A percentile compares a stretch with the other conserved stretches of the same genome.
phyloP scores from a whole-genome alignment of 2,113 vertebrate genomes.

The Cromileptes altivelis region DNA sequence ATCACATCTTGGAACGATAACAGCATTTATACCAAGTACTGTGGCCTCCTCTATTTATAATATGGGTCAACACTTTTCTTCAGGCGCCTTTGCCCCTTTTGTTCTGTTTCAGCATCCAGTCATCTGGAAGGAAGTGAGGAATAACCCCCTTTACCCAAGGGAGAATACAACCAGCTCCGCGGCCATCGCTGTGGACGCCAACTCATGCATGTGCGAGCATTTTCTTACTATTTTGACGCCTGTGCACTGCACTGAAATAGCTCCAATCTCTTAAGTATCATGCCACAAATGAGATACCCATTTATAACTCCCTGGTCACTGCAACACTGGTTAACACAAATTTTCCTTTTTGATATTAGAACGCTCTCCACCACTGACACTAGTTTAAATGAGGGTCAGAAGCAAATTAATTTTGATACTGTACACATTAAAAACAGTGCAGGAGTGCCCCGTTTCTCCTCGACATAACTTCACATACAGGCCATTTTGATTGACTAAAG shows the following conservation, averaged over 20 bases:
- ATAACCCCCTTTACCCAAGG: constrained; percentile 10
- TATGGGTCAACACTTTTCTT: constrained; percentile 38
- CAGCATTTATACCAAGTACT: neutral
- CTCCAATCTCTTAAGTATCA: neutral
- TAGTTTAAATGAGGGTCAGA: neutral
- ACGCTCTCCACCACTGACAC: neutral
- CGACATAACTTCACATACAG: neutral
- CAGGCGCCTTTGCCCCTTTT: constrained; percentile 15
- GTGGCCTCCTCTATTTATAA: constrained; percentile 10
- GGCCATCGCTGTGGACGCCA: neutral
- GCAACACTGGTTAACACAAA: neutral
- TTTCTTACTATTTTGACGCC: neutral
- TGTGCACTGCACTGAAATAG: neutral
- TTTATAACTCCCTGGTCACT: neutral
- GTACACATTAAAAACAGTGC: neutral
- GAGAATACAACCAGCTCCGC: constrained; percentile 20
- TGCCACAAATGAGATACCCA: neutral
- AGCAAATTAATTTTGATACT: neutral
- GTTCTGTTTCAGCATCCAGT: constrained; percentile 28
- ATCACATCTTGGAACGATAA: constrained; percentile 1
- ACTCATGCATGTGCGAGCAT: neutral
- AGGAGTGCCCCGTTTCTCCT: neutral
- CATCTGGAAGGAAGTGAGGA: constrained; percentile 34
- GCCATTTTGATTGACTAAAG: neutral
- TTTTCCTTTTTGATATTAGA: neutral